Conservation (phyloP, 2,113 vertebrate species). For the Mandrillus leucophaeus region DNA sequence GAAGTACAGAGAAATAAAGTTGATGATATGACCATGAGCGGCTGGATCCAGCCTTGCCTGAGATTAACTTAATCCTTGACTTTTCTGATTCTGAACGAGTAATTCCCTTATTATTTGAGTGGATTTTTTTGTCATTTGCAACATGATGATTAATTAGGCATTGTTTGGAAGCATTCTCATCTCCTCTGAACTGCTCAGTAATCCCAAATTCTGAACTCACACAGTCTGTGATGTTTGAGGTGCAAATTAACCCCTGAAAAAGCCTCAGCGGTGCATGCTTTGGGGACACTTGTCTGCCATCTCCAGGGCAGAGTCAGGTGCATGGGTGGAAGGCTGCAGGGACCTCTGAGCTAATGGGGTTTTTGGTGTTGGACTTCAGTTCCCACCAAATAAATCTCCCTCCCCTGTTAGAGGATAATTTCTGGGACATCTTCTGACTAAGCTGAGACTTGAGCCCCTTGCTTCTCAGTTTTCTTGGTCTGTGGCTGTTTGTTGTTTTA, state of each 20-base stretch:
- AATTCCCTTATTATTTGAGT: background rate
- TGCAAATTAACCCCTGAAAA: background rate
- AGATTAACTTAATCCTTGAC: background rate
- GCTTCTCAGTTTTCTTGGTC: background rate
- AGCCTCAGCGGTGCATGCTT: background rate
- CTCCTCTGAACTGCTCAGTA: slow-evolving; percentile 61
- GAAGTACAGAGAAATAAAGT: background rate
- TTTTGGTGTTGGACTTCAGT: background rate
- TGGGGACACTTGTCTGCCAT: background rate
- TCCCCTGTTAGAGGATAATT: background rate
- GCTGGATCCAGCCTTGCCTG: background rate
- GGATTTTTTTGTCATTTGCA: background rate
- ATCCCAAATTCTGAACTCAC: slow-evolving; percentile 67
- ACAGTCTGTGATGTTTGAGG: slow-evolving; percentile 36
- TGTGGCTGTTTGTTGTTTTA: background rate
- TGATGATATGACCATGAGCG: background rate
- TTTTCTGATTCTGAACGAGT: background rate
- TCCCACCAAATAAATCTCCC: background rate
- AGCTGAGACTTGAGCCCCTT: background rate
- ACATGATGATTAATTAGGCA: rapidly evolving
- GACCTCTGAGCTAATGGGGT: too few relatives aligned
- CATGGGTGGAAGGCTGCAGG: background rate
- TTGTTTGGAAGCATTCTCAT: slow-evolving; percentile 38
- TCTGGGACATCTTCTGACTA: background rate
- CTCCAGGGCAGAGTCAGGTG: background rate